Evolutionary conservation across 2,888 invertebrate species (phyloP).

Genomic region (Tetragnatha montana): DNA sequence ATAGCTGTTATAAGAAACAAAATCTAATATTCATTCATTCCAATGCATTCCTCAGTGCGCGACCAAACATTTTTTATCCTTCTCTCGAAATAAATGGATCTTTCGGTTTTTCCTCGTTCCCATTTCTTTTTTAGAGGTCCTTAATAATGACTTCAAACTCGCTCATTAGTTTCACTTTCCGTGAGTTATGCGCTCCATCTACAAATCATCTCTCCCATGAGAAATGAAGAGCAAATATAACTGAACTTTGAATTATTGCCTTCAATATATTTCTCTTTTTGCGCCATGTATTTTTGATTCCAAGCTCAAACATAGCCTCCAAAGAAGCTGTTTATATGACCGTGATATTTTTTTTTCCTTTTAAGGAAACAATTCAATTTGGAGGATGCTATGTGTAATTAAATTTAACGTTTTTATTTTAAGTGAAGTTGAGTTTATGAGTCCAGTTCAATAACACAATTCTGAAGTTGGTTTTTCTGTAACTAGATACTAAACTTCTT

Average conservation of each 20-base stretch:
- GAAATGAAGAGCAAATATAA: not conserved
- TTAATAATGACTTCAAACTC: not conserved
- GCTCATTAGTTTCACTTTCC: constrained; percentile 7
- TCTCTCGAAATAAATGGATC: not conserved
- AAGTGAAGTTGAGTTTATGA: too few relatives aligned
- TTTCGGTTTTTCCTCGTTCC: not conserved
- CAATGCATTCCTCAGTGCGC: too few relatives aligned
- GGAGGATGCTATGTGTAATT: too few relatives aligned
- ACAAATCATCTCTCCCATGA: constrained; percentile 6
- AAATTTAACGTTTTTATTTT: too few relatives aligned
- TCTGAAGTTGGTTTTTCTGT: too few relatives aligned
- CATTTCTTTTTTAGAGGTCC: not conserved
- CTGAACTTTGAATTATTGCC: not conserved
- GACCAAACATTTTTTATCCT: too few relatives aligned
- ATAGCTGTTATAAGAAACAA: too few relatives aligned
- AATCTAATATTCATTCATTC: too few relatives aligned
- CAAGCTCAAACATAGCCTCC: not conserved
- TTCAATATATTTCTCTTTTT: not conserved
- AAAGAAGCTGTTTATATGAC: not conserved
- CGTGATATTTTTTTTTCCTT: not conserved
- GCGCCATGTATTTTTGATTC: not conserved
- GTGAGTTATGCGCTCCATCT: not conserved
- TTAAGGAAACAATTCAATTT: not conserved
- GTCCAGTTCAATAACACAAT: too few relatives aligned
- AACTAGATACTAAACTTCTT: too few relatives aligned